phyloP scores from a whole-genome alignment of 2,113 vertebrate species.

The Panurus biarmicus region DNA sequence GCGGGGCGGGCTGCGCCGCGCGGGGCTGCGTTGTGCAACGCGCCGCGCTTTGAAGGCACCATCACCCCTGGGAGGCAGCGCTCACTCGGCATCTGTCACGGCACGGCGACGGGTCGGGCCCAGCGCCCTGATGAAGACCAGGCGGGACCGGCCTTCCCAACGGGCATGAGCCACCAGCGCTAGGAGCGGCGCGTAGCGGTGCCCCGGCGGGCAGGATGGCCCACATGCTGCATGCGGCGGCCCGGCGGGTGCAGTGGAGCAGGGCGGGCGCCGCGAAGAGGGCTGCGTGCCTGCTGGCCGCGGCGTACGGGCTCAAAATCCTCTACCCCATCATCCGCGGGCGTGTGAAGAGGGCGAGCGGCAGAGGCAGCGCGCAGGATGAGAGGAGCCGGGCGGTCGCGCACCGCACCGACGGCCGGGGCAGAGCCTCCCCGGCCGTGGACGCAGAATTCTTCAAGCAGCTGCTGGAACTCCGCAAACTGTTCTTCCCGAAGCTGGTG shows the following conservation, averaged over 20 bases:
- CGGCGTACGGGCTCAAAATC: constrained; percentile 80
- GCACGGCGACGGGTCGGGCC: background rate
- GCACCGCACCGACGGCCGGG: background rate
- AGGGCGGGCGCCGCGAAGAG: constrained; percentile 74
- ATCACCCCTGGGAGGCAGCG: background rate
- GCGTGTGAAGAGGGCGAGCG: constrained; percentile 51
- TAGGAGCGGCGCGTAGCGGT: background rate
- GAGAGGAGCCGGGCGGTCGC: background rate
- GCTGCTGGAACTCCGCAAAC: constrained; percentile 82
- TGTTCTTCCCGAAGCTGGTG: constrained; percentile 87
- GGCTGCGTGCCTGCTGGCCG: constrained; percentile 81
- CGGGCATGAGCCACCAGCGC: background rate
- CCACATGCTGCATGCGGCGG: constrained; percentile 80
- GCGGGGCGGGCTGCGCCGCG: constrained; percentile 17
- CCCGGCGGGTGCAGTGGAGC: constrained; percentile 78
- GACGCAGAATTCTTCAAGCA: constrained; percentile 87
- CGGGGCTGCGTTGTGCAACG: background rate
- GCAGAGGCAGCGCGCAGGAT: background rate
- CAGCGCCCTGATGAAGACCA: background rate
- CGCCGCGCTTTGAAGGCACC: constrained; percentile 36
- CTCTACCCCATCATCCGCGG: constrained; percentile 80
- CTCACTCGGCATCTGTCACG: background rate
- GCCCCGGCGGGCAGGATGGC: constrained; percentile 73
- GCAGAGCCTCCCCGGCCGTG: constrained; percentile 74
- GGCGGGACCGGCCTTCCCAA: background rate